Conservation (phyloP, 2,113 vertebrate genomes). For the Gracilinanus agilis region DNA sequence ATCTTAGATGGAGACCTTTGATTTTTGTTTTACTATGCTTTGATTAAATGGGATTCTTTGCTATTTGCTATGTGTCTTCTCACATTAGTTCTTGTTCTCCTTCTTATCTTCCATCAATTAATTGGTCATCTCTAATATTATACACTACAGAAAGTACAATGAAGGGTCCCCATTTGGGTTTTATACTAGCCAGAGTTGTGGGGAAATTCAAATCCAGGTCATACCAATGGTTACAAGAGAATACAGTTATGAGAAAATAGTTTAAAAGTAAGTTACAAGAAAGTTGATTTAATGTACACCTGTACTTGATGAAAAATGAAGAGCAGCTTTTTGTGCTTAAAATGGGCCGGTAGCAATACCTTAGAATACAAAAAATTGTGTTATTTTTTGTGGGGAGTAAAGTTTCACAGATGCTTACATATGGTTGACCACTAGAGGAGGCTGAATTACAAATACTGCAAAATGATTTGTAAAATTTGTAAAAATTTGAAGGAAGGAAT, state of each 20-base stretch:
- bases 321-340: constrained; percentile 14
- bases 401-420: neutral
- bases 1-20: no score
- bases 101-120: neutral
- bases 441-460: constrained; percentile 32
- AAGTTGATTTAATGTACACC: neutral
- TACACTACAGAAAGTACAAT: neutral
- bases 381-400: neutral
- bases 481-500: neutral
- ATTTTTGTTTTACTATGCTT: neutral
- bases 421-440: constrained; percentile 49
- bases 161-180: neutral
- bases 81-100: neutral
- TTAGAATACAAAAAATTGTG: constrained; percentile 34
- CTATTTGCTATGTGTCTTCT: neutral
- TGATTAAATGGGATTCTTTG: neutral
- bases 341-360: constrained; percentile 1
- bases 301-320: constrained; percentile 14
- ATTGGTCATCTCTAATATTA: neutral
- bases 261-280: no score
- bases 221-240: neutral
- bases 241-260: constrained; percentile 1
- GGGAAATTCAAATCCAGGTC: neutral
- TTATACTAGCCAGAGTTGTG: neutral
- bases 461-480: neutral